Evolutionary conservation across 2,113 vertebrate species (phyloP).

Genomic region (Pedetes capensis): DNA sequence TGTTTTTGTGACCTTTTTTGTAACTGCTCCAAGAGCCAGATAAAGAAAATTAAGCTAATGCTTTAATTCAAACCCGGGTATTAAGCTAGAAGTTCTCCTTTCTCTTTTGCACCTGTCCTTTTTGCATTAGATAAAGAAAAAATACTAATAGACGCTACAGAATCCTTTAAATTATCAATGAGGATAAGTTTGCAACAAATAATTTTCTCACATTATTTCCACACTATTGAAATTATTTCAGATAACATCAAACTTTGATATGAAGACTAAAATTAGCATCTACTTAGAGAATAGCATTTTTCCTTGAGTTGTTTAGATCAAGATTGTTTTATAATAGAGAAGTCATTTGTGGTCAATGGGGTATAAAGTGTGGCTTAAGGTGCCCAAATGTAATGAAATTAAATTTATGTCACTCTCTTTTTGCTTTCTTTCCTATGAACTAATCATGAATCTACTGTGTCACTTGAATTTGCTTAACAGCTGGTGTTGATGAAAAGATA

Average conservation of each 20-base stretch:
- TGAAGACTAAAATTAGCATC: constrained; percentile 12
- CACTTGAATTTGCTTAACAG: constrained; percentile 79
- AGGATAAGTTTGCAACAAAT: constrained; percentile 1
- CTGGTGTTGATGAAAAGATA: constrained; percentile 79
- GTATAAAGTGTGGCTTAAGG: constrained; percentile 60
- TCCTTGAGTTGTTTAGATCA: constrained; percentile 22
- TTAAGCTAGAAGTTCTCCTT: background rate
- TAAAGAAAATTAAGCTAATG: background rate
- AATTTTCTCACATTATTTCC: constrained; percentile 20
- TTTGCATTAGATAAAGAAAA: background rate
- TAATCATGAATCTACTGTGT: constrained; percentile 77
- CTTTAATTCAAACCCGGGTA: background rate
- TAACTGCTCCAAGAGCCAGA: background rate
- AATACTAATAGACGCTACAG: background rate
- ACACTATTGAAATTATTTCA: constrained; percentile 25
- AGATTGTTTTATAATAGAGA: constrained; percentile 51
- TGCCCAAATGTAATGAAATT: constrained; percentile 75
- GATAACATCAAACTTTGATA: constrained; percentile 26
- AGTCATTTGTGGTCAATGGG: constrained; percentile 48
- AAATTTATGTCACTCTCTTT: constrained; percentile 67
- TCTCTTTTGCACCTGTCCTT: background rate
- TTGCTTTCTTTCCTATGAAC: constrained; percentile 75
- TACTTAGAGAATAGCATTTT: background rate
- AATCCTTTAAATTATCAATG: constrained; percentile 15
- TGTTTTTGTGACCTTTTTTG: background rate